Evolutionary conservation across 2,797 vertebrate species (phyloP).

Genomic region (Catharus ustulatus): DNA sequence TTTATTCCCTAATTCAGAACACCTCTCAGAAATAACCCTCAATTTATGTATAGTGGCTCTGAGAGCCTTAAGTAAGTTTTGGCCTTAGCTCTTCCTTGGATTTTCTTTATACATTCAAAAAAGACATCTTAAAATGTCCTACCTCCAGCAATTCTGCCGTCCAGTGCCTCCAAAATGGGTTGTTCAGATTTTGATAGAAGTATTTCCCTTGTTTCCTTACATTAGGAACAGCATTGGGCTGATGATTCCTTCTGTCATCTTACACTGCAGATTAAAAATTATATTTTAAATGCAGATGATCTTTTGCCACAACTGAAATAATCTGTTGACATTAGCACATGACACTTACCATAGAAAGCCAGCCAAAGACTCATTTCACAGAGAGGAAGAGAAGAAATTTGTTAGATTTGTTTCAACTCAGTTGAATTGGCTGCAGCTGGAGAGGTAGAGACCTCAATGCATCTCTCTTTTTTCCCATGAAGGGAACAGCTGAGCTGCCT

Average conservation of each 20-base stretch:
- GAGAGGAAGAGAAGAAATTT: not conserved
- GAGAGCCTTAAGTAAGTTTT: not conserved
- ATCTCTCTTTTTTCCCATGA: not conserved
- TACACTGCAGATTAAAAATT: not conserved
- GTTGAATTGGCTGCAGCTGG: not conserved
- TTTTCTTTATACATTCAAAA: not conserved
- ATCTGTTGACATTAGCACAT: not conserved
- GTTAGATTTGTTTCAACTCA: not conserved
- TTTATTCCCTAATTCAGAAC: not conserved
- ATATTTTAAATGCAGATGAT: not conserved
- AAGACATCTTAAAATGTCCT: not conserved
- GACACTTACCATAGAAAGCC: not conserved
- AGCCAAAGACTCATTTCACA: not conserved
- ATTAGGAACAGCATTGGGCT: fast-evolving
- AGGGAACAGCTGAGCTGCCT: not conserved
- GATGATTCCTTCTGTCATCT: not conserved
- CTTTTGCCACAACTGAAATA: not conserved
- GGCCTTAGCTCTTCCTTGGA: not conserved
- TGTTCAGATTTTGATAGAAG: not conserved
- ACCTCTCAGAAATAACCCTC: not conserved
- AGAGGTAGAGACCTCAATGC: not conserved
- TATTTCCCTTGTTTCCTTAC: not conserved
- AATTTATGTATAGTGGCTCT: not conserved
- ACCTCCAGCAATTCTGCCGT: not conserved
- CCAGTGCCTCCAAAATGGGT: not conserved